Evolutionary conservation across 1,140 invertebrate species (phyloP).

Genomic region (Archivesica marissinica): DNA sequence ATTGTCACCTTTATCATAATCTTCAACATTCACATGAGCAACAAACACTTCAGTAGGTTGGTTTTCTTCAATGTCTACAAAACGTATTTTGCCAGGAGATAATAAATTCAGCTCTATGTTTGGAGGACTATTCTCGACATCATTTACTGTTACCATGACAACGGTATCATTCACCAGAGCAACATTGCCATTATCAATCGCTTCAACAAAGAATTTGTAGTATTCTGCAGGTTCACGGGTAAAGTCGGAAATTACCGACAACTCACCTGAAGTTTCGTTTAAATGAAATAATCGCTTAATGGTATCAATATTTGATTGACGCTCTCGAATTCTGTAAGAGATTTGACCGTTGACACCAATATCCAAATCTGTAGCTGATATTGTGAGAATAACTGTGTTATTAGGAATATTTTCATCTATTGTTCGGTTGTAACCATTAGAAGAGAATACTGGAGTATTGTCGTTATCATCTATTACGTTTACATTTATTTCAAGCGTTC

Average conservation of each 20-base stretch:
- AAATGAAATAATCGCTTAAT: constrained; percentile 48
- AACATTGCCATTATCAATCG: constrained; percentile 43
- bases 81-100: constrained; percentile 42
- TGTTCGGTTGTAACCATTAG: constrained; percentile 83
- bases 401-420: constrained; percentile 37
- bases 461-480: constrained; percentile 96
- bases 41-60: constrained; percentile 45
- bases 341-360: constrained; percentile 63
- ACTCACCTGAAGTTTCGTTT: constrained; percentile 48
- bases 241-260: constrained; percentile 54
- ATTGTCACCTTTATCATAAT: constrained; percentile 59
- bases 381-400: constrained; percentile 42
- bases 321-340: constrained; percentile 47
- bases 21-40: constrained; percentile 51
- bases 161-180: constrained; percentile 31
- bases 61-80: constrained; percentile 56
- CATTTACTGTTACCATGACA: constrained; percentile 47
- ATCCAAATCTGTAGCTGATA: constrained; percentile 68
- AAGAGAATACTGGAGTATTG: constrained; percentile 96
- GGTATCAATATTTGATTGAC: constrained; percentile 37
- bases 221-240: constrained; percentile 18
- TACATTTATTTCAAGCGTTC: constrained; percentile 89
- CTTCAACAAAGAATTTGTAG: constrained; percentile 60
- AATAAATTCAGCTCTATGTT: constrained; percentile 50
- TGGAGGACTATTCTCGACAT: constrained; percentile 55